These are phyloP conservation scores for Melanerpes formicivorus DNA, from an alignment of 2,113 vertebrate species.

Conservation along the genomic window DNA sequence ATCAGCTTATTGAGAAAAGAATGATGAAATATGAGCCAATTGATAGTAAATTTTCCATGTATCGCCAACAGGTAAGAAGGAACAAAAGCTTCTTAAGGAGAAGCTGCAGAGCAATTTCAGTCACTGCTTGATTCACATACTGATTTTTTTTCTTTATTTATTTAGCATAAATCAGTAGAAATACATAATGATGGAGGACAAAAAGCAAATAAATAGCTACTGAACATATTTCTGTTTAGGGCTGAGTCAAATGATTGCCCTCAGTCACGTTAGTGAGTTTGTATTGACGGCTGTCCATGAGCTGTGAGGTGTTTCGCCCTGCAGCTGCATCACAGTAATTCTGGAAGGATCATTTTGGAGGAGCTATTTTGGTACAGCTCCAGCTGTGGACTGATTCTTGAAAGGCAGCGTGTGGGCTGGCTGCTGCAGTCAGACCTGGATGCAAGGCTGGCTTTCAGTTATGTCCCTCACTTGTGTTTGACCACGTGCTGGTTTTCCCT, in stretches of 20 bases:
- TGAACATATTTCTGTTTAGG: not conserved
- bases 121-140: not conserved
- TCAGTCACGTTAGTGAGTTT: not conserved
- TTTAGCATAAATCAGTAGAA: not conserved
- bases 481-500: not conserved
- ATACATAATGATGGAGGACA: not conserved
- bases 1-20: slow-evolving; percentile 91
- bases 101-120: not conserved
- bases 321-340: not conserved
- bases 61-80: slow-evolving; percentile 89
- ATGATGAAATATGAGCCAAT: slow-evolving; percentile 91
- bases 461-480: not conserved
- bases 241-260: not conserved
- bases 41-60: slow-evolving; percentile 92
- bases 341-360: not conserved
- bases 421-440: not conserved
- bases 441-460: not conserved
- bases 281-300: not conserved
- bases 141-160: not conserved
- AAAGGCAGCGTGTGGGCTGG: not conserved
- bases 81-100: not conserved
- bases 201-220: not conserved
- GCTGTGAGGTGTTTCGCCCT: not conserved
- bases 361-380: slow-evolving; percentile 16
- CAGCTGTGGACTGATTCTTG: slow-evolving; percentile 31